Evolutionary conservation across 2,797 vertebrate genomes (phyloP), one percentile per base, ranked within the genome.

Genomic region (Tragopan temminckii): DNA sequence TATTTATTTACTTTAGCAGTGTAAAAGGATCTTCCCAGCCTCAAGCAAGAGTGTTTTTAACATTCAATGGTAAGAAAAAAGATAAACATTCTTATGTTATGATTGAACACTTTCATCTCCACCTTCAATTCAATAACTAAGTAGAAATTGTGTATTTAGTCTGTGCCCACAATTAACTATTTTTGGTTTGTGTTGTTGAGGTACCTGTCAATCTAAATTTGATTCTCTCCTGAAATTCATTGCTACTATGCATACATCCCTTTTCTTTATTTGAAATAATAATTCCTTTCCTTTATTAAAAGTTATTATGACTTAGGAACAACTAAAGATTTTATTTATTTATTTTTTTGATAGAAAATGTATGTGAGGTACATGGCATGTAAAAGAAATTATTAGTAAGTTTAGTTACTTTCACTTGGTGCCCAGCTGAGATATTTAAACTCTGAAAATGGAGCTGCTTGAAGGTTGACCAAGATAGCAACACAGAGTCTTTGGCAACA

Each of bases 21-120:
- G 97, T 94, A 57, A 95, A 93, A 94, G 98, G 97, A 98, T 98
- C 97, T 79, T 93, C 96, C 36, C 98, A 98, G 95, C 98, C 97
- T 62, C 98, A 98, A 97, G 98, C 98, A 82, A 97, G 98, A 89
- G 97, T 98, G 68, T 98, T 98, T 91, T 91, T 98, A 93, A 97
- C 97, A 64, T 98, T 98, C 93, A 97, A 96, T 95, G 98, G 98
- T 98, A 98, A 98, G 98, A 97, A 81, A 96, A 13, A 89, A 95
- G 86, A 97, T 89, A 95, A 96, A 94, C 52, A 80, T 91, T 90
- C 82, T 88, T 83, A 81, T 95, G 62, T 95, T 95, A 80, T 95
- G 95, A 85, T 35, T 92, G 53, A 77, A 69, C 16, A 77, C 85
- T 89, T 94, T 94, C 29, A 48, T 80, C 64, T 92, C 67, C 74